Conservation (phyloP, 2,888 invertebrate genomes). For the Gasteruption jaculator region DNA sequence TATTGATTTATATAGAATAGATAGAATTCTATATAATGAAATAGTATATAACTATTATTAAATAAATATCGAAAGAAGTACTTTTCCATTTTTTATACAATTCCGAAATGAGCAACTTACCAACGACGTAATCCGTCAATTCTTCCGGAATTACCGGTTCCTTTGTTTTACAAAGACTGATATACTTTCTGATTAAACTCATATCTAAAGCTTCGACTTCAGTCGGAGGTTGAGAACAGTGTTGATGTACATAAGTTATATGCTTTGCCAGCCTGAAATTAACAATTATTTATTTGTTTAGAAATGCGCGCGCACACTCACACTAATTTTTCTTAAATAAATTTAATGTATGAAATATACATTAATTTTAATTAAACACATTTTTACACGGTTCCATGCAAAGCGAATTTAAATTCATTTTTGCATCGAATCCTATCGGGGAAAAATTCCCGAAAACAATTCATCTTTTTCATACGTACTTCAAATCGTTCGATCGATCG, state of each 20-base stretch:
- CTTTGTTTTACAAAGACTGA: slow-evolving; percentile 85
- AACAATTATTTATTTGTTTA: too few relatives aligned
- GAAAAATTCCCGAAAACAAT: too few relatives aligned
- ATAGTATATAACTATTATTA: slow-evolving; percentile 5
- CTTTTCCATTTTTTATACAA: too few relatives aligned
- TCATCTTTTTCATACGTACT: slow-evolving; percentile 44
- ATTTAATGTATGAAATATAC: not conserved
- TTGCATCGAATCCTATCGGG: too few relatives aligned
- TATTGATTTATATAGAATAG: not conserved
- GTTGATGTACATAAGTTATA: slow-evolving; percentile 95
- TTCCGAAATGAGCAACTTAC: slow-evolving; percentile 46
- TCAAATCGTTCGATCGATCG: slow-evolving; percentile 64
- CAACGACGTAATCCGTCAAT: slow-evolving; percentile 85
- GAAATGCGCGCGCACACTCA: too few relatives aligned
- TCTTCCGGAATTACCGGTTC: slow-evolving; percentile 81
- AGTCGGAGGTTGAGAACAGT: slow-evolving; percentile 79
- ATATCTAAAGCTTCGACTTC: slow-evolving; percentile 75
- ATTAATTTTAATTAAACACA: not conserved
- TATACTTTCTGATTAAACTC: slow-evolving; percentile 90
- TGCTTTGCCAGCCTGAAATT: slow-evolving; percentile 78
- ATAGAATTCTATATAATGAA: slow-evolving; percentile 6
- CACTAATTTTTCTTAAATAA: slow-evolving; percentile 7
- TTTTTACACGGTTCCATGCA: too few relatives aligned
- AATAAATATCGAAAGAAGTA: too few relatives aligned
- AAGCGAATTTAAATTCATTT: too few relatives aligned